A percentile compares a stretch with the other conserved stretches of the same genome.
phyloP scores from a whole-genome alignment of 2,113 vertebrate genomes.

The Zeus faber region DNA sequence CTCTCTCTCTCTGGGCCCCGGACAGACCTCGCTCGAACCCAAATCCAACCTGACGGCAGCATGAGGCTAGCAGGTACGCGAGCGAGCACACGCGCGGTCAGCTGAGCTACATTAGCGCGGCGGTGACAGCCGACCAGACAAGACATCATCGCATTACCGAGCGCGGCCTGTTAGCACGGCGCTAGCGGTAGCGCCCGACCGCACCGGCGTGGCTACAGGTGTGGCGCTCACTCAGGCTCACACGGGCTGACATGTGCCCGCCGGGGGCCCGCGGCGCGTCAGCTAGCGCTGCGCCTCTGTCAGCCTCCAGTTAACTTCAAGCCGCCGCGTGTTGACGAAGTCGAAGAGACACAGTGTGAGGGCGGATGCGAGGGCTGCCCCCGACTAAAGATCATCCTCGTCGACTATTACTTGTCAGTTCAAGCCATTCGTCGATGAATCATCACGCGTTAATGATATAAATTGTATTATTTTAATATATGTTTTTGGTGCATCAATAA shows the following conservation, averaged over 20 bases:
- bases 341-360: conserved; percentile 10
- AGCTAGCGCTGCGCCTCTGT: conserved; percentile 43
- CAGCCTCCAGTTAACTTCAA: conserved; percentile 49
- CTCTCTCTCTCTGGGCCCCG: not conserved
- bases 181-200: conserved; percentile 21
- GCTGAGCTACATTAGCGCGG: conserved; percentile 5
- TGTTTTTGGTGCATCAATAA: no score
- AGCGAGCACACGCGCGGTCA: conserved; percentile 32
- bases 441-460: no score
- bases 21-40: not conserved
- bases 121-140: conserved; percentile 53
- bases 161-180: conserved; percentile 17
- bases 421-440: no score
- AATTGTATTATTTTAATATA: no score
- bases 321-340: conserved; percentile 16
- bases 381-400: no score
- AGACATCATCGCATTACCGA: conserved; percentile 51
- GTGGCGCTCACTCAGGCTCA: conserved; percentile 51
- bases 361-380: no score
- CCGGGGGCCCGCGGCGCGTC: conserved; percentile 22
- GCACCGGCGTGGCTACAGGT: conserved; percentile 54
- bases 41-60: conserved; percentile 43
- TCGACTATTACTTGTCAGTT: no score
- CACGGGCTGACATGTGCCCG: conserved; percentile 43
- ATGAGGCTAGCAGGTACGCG: conserved; percentile 49